A percentile compares a stretch with the other conserved stretches of the same genome.
Evolutionary conservation across 2,797 vertebrate species (phyloP).

Genomic region (Typhlichthys eigenmanni): DNA sequence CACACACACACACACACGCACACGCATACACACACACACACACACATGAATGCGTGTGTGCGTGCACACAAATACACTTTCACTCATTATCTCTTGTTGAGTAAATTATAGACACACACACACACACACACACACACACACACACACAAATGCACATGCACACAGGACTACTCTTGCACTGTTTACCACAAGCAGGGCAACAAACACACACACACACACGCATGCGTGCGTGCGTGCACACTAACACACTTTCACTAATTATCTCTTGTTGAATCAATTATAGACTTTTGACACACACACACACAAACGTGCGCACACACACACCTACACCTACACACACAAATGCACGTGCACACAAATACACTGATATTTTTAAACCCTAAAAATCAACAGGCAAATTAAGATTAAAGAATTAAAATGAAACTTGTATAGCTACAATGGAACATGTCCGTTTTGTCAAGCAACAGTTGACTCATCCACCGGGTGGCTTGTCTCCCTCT

Average conservation of each 20-base stretch:
- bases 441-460: conserved; percentile 23
- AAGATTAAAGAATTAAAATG: conserved; percentile 4
- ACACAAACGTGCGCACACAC: no score
- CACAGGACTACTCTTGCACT: conserved; percentile 49
- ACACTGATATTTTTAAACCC: background rate
- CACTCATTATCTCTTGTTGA: background rate
- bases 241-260: background rate
- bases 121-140: no score
- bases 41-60: background rate
- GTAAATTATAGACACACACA: no score
- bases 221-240: background rate
- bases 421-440: conserved; percentile 18
- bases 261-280: background rate
- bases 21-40: background rate
- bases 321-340: no score
- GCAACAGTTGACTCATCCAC: conserved; percentile 32
- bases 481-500: conserved; percentile 1
- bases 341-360: background rate
- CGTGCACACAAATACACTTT: background rate
- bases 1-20: conserved; percentile 6
- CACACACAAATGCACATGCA: no score
- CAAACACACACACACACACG: background rate
- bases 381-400: background rate
- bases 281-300: background rate
- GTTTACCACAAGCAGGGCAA: conserved; percentile 57